phyloP scores from a whole-genome alignment of 1,140 invertebrate genomes.

The Zeugodacus cucurbitae region DNA sequence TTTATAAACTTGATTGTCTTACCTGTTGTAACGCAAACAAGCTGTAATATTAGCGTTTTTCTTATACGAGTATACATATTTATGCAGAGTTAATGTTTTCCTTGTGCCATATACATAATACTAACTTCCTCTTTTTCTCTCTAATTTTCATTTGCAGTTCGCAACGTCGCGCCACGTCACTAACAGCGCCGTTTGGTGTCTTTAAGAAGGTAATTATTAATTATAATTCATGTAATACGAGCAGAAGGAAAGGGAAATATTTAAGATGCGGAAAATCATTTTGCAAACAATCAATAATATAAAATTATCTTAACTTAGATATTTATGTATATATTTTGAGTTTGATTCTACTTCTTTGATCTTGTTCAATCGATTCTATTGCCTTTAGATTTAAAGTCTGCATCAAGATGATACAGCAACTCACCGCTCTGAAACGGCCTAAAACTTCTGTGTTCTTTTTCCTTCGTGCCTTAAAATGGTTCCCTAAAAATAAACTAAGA shows the following conservation, averaged over 20 bases:
- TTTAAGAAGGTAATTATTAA: neutral
- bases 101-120: conserved; percentile 2
- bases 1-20: neutral
- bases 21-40: neutral
- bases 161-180: neutral
- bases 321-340: no score
- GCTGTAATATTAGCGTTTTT: neutral
- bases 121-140: neutral
- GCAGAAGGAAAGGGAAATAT: neutral
- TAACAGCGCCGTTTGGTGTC: neutral
- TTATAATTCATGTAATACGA: neutral
- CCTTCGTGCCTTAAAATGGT: no score
- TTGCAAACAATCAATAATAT: neutral
- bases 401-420: no score
- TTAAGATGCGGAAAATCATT: neutral
- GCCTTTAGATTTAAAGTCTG: no score
- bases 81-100: neutral
- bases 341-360: no score
- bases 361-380: no score
- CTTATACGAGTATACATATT: neutral
- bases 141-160: neutral
- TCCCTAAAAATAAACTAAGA: no score
- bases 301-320: no score
- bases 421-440: no score
- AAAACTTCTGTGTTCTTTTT: no score